Evolutionary conservation across 2,797 vertebrate genomes (phyloP).

Genomic region (Psittacula derbiana): DNA sequence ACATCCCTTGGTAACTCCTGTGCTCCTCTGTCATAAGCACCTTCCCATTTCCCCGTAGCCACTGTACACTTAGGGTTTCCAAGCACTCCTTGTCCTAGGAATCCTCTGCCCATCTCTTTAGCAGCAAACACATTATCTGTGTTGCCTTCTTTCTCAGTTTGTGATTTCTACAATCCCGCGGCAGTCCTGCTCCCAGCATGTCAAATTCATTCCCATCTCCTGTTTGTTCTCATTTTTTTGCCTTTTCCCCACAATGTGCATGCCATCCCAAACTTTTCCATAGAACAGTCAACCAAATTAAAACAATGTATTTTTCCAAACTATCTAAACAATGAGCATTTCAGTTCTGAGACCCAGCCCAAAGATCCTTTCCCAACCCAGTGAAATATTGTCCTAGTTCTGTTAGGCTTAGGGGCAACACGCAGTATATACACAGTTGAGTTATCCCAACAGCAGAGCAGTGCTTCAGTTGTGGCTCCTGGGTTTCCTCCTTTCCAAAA

Average conservation of each 20-base stretch:
- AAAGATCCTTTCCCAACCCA: not conserved
- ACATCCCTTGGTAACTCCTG: not conserved
- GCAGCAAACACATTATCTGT: not conserved
- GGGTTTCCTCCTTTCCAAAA: conserved; percentile 40
- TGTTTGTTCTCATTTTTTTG: conserved; percentile 29
- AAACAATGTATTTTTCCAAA: conserved; percentile 54
- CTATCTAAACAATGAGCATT: conserved; percentile 21
- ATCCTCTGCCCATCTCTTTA: not conserved
- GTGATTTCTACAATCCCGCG: not conserved
- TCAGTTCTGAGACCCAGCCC: not conserved
- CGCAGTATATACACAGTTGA: not conserved
- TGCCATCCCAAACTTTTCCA: conserved; percentile 44
- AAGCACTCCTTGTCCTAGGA: not conserved
- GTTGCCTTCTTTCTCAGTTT: not conserved
- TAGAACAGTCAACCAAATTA: not conserved
- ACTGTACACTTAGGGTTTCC: not conserved
- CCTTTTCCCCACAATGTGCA: conserved; percentile 28
- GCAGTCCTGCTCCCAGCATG: not conserved
- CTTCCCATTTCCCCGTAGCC: not conserved
- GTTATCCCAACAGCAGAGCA: conserved; percentile 8
- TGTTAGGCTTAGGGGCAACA: not conserved
- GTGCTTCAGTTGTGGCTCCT: conserved; percentile 36
- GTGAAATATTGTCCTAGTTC: not conserved
- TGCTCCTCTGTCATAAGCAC: not conserved
- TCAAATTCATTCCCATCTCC: conserved; percentile 22